Percentiles rank a stretch among this genome's conserved stretches.
Conservation (phyloP, 2,888 invertebrate species). For the Gandaritis pyraliata region DNA sequence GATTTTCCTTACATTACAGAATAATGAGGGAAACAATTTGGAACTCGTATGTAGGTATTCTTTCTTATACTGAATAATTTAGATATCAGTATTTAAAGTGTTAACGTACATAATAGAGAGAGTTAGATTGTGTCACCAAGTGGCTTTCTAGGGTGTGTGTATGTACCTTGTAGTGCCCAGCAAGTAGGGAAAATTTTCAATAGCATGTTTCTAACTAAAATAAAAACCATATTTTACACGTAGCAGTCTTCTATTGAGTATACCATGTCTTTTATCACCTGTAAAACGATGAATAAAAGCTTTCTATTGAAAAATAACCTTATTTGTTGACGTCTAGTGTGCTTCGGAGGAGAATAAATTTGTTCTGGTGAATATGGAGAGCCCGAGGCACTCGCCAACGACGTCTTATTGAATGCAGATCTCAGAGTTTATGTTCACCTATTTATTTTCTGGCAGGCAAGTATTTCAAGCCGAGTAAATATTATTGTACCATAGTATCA, state of each 20-base stretch:
- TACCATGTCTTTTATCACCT: constrained; percentile 51
- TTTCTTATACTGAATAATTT: not conserved
- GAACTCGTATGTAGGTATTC: not conserved
- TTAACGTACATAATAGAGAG: not conserved
- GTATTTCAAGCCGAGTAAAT: constrained; percentile 31
- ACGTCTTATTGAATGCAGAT: constrained; percentile 70
- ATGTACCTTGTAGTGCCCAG: too few relatives aligned
- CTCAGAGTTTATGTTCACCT: constrained; percentile 51
- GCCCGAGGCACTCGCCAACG: constrained; percentile 65
- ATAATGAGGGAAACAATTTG: constrained; percentile 14
- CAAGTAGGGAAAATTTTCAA: too few relatives aligned
- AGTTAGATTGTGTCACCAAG: not conserved
- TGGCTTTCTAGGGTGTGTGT: not conserved
- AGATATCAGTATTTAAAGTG: constrained; percentile 5
- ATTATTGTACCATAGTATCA: constrained; percentile 14
- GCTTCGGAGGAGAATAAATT: constrained; percentile 79
- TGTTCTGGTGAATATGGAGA: constrained; percentile 69
- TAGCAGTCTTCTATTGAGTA: constrained; percentile 5
- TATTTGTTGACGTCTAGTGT: constrained; percentile 81
- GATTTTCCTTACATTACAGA: constrained; percentile 20
- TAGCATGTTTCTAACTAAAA: not conserved
- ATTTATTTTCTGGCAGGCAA: constrained; percentile 49
- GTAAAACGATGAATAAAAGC: constrained; percentile 65
- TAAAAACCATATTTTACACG: constrained; percentile 2
- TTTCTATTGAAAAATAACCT: constrained; percentile 77